A percentile compares a stretch with the other conserved stretches of the same genome.
Conservation (phyloP, 2,888 invertebrate genomes). For the Ophion costatus region DNA sequence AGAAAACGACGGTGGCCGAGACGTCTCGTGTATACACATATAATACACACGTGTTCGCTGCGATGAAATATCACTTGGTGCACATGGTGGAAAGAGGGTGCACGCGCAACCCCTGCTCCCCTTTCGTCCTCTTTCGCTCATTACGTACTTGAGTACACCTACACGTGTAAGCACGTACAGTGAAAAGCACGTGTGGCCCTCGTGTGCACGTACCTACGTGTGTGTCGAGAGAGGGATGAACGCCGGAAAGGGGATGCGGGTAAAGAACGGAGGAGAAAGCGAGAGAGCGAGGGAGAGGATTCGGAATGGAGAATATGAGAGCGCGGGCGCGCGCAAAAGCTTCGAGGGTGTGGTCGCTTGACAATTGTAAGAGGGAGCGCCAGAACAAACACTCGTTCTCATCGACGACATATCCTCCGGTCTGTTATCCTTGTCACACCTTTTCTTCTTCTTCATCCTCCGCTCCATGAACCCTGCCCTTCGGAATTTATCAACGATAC, state of each 20-base stretch:
- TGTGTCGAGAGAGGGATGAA: conserved; percentile 29
- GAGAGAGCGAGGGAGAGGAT: conserved; percentile 26
- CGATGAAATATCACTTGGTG: conserved; percentile 42
- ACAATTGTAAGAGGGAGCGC: conserved; percentile 81
- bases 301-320: conserved; percentile 68
- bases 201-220: conserved; percentile 32
- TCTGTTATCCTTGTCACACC: conserved; percentile 44
- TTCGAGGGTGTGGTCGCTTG: conserved; percentile 78
- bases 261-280: conserved; percentile 8
- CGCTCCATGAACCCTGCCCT: background rate
- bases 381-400: conserved; percentile 77
- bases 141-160: background rate
- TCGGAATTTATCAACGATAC: background rate
- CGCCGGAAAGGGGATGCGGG: conserved; percentile 28
- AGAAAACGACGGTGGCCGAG: conserved; percentile 26
- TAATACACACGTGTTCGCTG: background rate
- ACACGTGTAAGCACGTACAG: conserved; percentile 6
- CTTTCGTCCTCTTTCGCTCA: conserved; percentile 25
- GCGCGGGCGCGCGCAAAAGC: conserved; percentile 66
- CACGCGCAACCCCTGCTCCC: conserved; percentile 25
- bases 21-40: background rate
- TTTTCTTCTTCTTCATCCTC: conserved; percentile 57
- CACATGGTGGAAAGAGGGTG: conserved; percentile 33
- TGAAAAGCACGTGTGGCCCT: conserved; percentile 48
- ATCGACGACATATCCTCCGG: conserved; percentile 58